Evolutionary conservation across 2,113 vertebrate genomes (phyloP).

Genomic region (Microcebus griseorufus): DNA sequence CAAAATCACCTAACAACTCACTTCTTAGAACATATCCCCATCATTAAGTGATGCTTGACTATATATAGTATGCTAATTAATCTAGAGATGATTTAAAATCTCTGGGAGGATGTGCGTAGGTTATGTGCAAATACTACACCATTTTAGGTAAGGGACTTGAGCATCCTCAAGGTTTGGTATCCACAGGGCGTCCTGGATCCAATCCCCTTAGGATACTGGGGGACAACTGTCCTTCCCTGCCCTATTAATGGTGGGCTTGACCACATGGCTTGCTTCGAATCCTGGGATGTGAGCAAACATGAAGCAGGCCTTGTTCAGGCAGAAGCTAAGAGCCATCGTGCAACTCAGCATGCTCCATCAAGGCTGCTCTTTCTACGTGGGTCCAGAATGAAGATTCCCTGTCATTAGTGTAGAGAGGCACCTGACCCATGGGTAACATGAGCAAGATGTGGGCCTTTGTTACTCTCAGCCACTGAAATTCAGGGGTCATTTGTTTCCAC

Average conservation of each 20-base stretch:
- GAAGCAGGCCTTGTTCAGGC: background rate
- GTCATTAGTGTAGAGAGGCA: background rate
- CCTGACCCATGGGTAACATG: background rate
- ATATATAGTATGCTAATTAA: background rate
- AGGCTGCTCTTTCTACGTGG: background rate
- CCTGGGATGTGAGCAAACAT: background rate
- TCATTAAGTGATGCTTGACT: background rate
- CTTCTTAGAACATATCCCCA: background rate
- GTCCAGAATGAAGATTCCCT: background rate
- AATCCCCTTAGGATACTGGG: background rate
- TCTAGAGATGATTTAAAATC: background rate
- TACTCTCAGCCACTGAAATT: background rate
- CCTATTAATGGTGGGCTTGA: background rate
- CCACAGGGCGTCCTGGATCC: background rate
- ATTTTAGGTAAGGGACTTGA: background rate
- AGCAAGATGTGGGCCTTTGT: background rate
- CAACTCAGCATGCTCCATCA: background rate
- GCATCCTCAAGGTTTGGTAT: background rate
- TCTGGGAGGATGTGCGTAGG: background rate
- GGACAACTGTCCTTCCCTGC: too few species aligned
- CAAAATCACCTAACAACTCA: background rate
- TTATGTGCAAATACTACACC: background rate
- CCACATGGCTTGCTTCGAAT: background rate
- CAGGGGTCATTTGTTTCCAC: background rate
- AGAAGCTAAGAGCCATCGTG: background rate